Percentiles rank a stretch among this genome's conserved stretches.
These are phyloP conservation scores for Pinctada fucata DNA, from an alignment of 2,888 invertebrate genomes.

Conservation along the genomic window DNA sequence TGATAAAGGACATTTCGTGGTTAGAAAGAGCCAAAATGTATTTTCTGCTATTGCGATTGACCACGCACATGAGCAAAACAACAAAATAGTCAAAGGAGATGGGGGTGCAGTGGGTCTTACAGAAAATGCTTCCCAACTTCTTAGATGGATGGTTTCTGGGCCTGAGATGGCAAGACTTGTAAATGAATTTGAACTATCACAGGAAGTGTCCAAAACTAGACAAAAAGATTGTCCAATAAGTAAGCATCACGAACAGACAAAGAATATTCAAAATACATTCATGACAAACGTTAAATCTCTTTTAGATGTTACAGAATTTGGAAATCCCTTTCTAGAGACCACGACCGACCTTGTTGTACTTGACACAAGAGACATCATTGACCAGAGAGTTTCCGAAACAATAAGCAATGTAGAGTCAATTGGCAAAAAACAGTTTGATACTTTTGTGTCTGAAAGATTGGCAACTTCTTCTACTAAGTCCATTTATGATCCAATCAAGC, in stretches of 20 bases:
- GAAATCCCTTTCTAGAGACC: neutral
- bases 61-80: constrained; percentile 59
- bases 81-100: constrained; percentile 57
- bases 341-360: neutral
- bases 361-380: neutral
- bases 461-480: too few species aligned
- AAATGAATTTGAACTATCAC: constrained; percentile 33
- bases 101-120: constrained; percentile 55
- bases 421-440: too few species aligned
- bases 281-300: too few species aligned
- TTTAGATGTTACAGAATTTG: neutral
- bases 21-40: constrained; percentile 42
- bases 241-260: constrained; percentile 9
- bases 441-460: too few species aligned
- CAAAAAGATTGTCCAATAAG: too few species aligned
- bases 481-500: too few species aligned
- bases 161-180: constrained; percentile 40
- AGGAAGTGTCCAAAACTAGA: constrained; percentile 12
- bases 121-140: constrained; percentile 48
- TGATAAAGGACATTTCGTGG: neutral
- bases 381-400: neutral
- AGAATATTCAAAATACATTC: neutral
- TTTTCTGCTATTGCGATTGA: constrained; percentile 55
- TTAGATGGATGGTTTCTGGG: constrained; percentile 58
- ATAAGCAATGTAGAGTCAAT: too few species aligned